Base-by-base conservation (phyloP, 2,797 vertebrate species). In the Trematomus bernacchii region DNA sequence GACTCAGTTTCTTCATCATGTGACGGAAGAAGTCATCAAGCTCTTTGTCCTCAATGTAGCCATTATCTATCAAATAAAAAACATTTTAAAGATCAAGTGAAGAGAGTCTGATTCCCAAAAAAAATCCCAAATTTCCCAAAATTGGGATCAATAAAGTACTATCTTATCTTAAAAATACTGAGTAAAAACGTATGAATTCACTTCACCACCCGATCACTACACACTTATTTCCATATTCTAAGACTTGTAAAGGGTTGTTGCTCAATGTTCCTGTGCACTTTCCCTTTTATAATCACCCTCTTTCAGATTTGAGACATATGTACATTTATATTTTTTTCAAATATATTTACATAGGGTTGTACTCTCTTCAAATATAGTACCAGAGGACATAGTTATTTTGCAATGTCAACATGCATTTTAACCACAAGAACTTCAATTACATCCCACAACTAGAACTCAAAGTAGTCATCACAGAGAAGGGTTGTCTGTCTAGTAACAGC, bases 41-140 rank as follows among this genome's bases (percentile, higher is more conserved):
- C 75, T 99, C 97, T 84, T 97, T 98, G 10, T 95, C 96, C 77
- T 97, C 97, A 86, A 99, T 98, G 92, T 97, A 98, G 73, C 98
- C 98, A 66, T 97, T 98, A 87, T 98, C 98, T 99, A 92, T 83
- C 83, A 65, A 83, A 71, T 1, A 4, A 21, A 70, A 62, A 55
- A 50, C 0, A 48, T 0, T 4, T 52, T 73, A 3, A 12, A 57
- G 59, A 71, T 37, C 3, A 1, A 60, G 2, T 37, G n/a, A 47
- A 61, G 3, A 1, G 62, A 21, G 27, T 59, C 7, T 1, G 1
- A 19, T 18, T 40, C 27, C 27, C 27, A 4, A 1, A 27, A 27
- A 27, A 27, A 27, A 27, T 27, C 3, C 27, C 4, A 27, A 27
- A 27, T 27, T 27, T 27, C 27, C 27, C 4, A 27, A 23, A 23